Evolutionary conservation across 2,113 vertebrate genomes (phyloP), one percentile per base, ranked within the genome.

Genomic region (Coturnix japonica): DNA sequence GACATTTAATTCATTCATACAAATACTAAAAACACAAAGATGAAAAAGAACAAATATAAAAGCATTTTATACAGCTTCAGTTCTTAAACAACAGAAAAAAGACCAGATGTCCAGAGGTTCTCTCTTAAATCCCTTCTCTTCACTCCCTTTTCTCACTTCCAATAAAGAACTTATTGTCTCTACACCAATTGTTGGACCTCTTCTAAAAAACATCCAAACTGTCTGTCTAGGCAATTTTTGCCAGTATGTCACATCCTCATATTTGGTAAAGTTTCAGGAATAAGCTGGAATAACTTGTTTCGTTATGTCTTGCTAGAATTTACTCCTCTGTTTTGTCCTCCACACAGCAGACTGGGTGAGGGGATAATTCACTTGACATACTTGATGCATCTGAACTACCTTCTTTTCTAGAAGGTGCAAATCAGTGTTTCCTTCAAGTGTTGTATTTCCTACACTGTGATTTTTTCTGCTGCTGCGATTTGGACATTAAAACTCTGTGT

Each of bases 31-130:
- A 5, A 12, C 13, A 64, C 14, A 56, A 3, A 51, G 7, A 69
- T 56, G 17, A 87, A 7, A 81, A 81, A 60, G 22, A 65, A 85
- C 3, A 17, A 13, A 13, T 75, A 79, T 18, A n/a, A 92, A 79
- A 0, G 0, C 13, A 69, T 74, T 89, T 89, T 39, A 31, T 8
- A 25, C 46, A 21, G 13, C 2, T 13, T 78, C 33, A 11, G 23
- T 25, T 89, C 65, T 92, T 53, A 61, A 81, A 7, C 31, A 18
- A 61, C 25, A 72, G 18, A 30, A 76, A 69, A 13, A 92, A 91
- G 5, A 60, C 23, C 6, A 69, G 47, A 72, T 10, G 0, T 39
- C n/a, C 53, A 81, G 39, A 85, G 4, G 7, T 47, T 69, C 75
- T n/a, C 7, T 85, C n/a, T 79, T 75, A 33, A 8, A 25, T 49